Percentiles rank a stretch among this genome's conserved stretches.
Conservation (phyloP, 2,888 invertebrate species). For the Arctia plantaginis region DNA sequence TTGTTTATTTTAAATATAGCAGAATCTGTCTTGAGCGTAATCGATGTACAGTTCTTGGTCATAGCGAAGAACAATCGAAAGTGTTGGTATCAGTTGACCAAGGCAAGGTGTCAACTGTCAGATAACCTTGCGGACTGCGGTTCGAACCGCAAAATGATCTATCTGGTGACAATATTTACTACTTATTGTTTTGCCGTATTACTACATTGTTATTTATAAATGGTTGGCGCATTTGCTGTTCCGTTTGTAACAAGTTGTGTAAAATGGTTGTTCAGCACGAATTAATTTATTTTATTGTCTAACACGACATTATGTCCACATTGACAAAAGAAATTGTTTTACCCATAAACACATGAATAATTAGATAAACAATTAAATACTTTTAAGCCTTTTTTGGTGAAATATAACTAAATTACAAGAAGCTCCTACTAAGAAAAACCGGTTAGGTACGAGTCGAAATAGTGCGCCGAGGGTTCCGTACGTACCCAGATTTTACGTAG, state of each 20-base stretch:
- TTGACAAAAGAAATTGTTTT: background rate
- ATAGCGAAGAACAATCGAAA: constrained; percentile 47
- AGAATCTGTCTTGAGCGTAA: background rate
- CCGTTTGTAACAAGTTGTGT: constrained; percentile 5
- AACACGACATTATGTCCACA: too few relatives aligned
- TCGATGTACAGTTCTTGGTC: background rate
- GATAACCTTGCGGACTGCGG: constrained; percentile 66
- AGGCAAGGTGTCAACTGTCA: constrained; percentile 62
- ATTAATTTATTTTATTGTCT: too few relatives aligned
- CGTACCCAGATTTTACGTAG: too few relatives aligned
- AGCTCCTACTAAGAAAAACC: too few relatives aligned
- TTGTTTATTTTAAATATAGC: background rate
- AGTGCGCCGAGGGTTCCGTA: too few relatives aligned
- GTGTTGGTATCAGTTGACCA: constrained; percentile 59
- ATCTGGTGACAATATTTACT: constrained; percentile 46
- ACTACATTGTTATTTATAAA: constrained; percentile 15
- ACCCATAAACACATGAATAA: too few relatives aligned
- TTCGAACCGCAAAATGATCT: constrained; percentile 58
- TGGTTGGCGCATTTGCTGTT: background rate
- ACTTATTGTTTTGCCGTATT: constrained; percentile 19
- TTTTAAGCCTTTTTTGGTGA: background rate
- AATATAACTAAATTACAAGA: background rate
- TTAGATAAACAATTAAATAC: too few relatives aligned
- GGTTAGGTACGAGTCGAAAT: too few relatives aligned
- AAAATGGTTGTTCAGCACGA: background rate